Evolutionary conservation across 1,140 invertebrate species (phyloP), one percentile per base, ranked within the genome.

Genomic region (Protaetia brevitarsis): DNA sequence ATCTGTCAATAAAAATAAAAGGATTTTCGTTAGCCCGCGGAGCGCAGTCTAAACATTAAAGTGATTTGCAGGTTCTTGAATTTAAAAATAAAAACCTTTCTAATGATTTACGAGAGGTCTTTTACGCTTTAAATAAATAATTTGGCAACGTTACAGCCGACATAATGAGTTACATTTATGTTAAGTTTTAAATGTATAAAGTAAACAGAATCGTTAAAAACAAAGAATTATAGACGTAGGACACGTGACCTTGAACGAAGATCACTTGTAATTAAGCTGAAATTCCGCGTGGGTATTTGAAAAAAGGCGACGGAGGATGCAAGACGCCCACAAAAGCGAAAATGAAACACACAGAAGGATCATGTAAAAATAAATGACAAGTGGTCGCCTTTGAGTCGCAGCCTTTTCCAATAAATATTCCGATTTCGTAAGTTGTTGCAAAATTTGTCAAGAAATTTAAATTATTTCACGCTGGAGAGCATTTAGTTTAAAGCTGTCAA

Each of bases 291-390:
- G 41, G 41, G 41, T 10, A 45, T 19, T 10, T 37, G 34, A 45
- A 45, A 45, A 45, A 45, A 45, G 41, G 16, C 41, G 41, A 45
- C 41, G 23, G 1, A 16, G 41, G 23, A 45, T 45, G 41, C 23
- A n/a, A n/a, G n/a, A n/a, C n/a, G n/a, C n/a, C n/a, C n/a, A n/a
- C n/a, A n/a, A n/a, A n/a, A n/a, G n/a, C n/a, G n/a, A n/a, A n/a
- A n/a, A n/a, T n/a, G n/a, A n/a, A n/a, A n/a, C n/a, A n/a, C n/a
- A n/a, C n/a, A n/a, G n/a, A n/a, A n/a, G n/a, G n/a, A n/a, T n/a
- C n/a, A n/a, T n/a, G n/a, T 57, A 57, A 57, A 57, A 57, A 57
- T 57, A 57, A 57, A 57, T 16, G 26, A 59, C 57, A 59, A 59
- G 29, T 59, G 57, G 57, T 23, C 23, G 26, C 23, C n/a, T 59